Percentiles rank a stretch among this genome's conserved stretches.
Conservation (phyloP, 2,113 vertebrate genomes). For the Nannobrachium achirus region DNA sequence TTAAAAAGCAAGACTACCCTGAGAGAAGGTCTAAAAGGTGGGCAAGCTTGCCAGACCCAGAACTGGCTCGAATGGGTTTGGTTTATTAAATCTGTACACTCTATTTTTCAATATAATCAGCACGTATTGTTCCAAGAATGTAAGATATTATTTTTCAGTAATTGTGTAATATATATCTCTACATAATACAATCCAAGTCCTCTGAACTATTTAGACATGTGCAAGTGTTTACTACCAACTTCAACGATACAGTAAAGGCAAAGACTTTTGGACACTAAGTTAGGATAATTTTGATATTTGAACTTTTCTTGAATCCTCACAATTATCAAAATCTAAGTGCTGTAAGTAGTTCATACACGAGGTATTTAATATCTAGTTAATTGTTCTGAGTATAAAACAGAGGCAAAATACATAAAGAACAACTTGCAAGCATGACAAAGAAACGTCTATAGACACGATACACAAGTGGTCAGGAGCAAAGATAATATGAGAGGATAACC, state of each 20-base stretch:
- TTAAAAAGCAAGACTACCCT: slow-evolving; percentile 83
- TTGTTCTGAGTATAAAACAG: slow-evolving; percentile 75
- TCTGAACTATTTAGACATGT: slow-evolving; percentile 83
- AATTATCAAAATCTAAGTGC: slow-evolving; percentile 82
- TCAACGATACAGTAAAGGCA: slow-evolving; percentile 81
- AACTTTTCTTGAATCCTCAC: slow-evolving; percentile 72
- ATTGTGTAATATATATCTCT: slow-evolving; percentile 83
- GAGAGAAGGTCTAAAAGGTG: slow-evolving; percentile 83
- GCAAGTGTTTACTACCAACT: slow-evolving; percentile 83
- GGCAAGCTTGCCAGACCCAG: slow-evolving; percentile 79
- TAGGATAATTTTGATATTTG: slow-evolving; percentile 75
- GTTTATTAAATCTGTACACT: slow-evolving; percentile 84
- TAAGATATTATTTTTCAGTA: slow-evolving; percentile 77
- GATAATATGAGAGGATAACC: slow-evolving; percentile 67
- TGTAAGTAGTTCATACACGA: slow-evolving; percentile 79
- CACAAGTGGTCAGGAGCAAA: slow-evolving; percentile 67
- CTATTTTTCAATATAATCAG: slow-evolving; percentile 80
- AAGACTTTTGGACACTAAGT: slow-evolving; percentile 79
- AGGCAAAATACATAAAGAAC: slow-evolving; percentile 77
- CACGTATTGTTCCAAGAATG: slow-evolving; percentile 79
- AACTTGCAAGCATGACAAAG: slow-evolving; percentile 77
- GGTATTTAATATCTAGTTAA: slow-evolving; percentile 78
- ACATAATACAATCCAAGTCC: slow-evolving; percentile 81
- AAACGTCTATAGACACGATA: slow-evolving; percentile 73
- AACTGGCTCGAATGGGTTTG: slow-evolving; percentile 79